Base-by-base conservation (phyloP, 2,888 invertebrate genomes). In the Pyrocoelia pectoralis region DNA sequence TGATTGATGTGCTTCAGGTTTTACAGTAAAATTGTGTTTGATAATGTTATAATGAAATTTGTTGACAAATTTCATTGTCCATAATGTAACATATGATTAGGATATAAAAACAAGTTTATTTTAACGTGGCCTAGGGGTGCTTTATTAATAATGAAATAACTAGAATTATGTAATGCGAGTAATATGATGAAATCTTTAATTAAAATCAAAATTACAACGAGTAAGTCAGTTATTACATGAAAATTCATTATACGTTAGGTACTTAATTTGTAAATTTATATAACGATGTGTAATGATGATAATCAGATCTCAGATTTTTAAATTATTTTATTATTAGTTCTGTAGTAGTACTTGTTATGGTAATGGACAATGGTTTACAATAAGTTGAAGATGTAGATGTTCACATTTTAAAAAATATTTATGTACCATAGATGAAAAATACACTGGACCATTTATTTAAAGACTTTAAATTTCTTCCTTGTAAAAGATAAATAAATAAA, bases 321-420 rank as follows among this genome's bases (percentile, higher is more conserved):
- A 70, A 70, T 72, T 73, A 70, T 69, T 73, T 72, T 72, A 70
- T 70, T 66, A 61, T 71, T 70, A 72, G 73, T 74, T 76, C 73
- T 46, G 18, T 46, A 71, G 75, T 78, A 78, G 78, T 76, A 77
- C 79, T 78, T 73, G 73, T 72, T 79, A 77, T 71, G 79, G 78
- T 78, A 78, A 76, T 73, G 78, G 80, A 80, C 79, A 78, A 79
- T 79, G 79, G 79, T 79, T 80, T 76, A 72, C 58, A 59, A 73
- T 73, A 73, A 74, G 72, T 73, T 75, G 72, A 73, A 69, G 52
- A 61, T 67, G 73, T 78, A 78, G 77, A 73, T 76, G 76, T 78
- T 77, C 76, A 71, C 66, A 66, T 68, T 73, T 74, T 73, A 74
- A 75, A 73, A 76, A 70, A 77, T 77, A 77, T 77, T 78, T 78